Evolutionary conservation across 2,888 invertebrate genomes (phyloP).

Genomic region (Ariolimax columbianus): DNA sequence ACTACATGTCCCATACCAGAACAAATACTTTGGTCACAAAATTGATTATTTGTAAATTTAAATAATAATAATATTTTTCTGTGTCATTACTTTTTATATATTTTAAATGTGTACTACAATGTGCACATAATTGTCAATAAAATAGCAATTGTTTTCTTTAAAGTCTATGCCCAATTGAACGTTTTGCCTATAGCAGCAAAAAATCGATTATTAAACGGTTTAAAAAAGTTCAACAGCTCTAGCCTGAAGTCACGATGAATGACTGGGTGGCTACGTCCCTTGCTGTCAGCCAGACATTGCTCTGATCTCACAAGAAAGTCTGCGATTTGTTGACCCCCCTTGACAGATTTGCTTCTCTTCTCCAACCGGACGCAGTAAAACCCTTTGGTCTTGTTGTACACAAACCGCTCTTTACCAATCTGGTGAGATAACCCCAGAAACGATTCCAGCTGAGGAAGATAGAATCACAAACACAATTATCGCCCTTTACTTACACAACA

Average conservation of each 20-base stretch:
- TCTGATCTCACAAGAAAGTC: slow-evolving; percentile 71
- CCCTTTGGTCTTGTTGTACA: slow-evolving; percentile 96
- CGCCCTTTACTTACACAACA: too few species aligned
- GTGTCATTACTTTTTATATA: too few species aligned
- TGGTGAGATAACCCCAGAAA: slow-evolving; percentile 69
- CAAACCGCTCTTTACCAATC: slow-evolving; percentile 86
- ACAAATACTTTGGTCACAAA: too few species aligned
- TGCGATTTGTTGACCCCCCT: slow-evolving; percentile 63
- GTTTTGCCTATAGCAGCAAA: slow-evolving; percentile 92
- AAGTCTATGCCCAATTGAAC: slow-evolving; percentile 86
- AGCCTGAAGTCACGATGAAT: slow-evolving; percentile 85
- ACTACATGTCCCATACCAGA: too few species aligned
- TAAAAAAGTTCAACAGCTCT: slow-evolving; percentile 67
- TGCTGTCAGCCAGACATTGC: slow-evolving; percentile 91
- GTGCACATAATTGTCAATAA: too few species aligned
- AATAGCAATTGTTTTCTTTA: too few species aligned
- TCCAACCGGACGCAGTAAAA: slow-evolving; percentile 87
- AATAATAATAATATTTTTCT: too few species aligned
- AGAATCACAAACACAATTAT: not conserved
- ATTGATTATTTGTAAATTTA: too few species aligned
- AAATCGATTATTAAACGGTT: slow-evolving; percentile 67
- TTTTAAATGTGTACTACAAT: too few species aligned
- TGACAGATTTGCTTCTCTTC: not conserved
- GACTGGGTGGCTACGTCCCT: slow-evolving; percentile 89
- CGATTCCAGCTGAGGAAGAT: slow-evolving; percentile 63